Base-by-base conservation (phyloP, 2,797 vertebrate genomes). In the Arrhamphus sclerolepis region DNA sequence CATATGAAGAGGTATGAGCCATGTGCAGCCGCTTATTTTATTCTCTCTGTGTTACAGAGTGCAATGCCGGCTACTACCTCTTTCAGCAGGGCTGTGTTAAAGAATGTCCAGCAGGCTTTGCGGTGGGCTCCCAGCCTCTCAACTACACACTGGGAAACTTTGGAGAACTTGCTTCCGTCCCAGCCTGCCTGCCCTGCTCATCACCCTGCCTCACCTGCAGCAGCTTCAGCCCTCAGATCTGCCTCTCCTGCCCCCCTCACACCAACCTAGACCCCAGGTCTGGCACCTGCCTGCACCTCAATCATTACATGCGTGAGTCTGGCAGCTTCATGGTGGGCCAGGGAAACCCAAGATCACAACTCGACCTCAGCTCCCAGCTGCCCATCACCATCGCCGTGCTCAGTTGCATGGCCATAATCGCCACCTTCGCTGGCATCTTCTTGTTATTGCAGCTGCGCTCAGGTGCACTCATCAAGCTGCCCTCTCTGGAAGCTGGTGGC, bases 361-460 rank as follows among this genome's bases (percentile, higher is more conserved):
- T 39, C 2, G 18, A 83, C 82, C 1, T 87, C 81, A 8, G 77
- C 73, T 90, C 91, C 19, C 69, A 62, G 64, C 80, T 97, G 64
- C 95, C 96, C 0, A 77, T 93, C 66, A 89, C 94, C 34, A 80
- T 96, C 0, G 96, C 97, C 0, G 92, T 94, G 83, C 92, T 98
- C 75, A 95, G 95, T 93, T 99, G 97, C 51, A 78, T 94, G 88
- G 91, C 95, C 84, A 98, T 99, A 0, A 90, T 94, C 0, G 78
- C 94, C 75, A 91, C 95, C 47, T 98, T 99, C 0, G 81, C 94
- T 54, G 91, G 90, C 0, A 63, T 97, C 84, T 99, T 99, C 86
- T 85, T 96, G 63, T 81, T 95, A 86, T 92, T 99, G 82, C 97
- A 99, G 93, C 89, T 95, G 10, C 94, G 92, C 62, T 97, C 96